Evolutionary conservation across 2,113 vertebrate genomes (phyloP).

Genomic region (Syrrhaptes paradoxus): DNA sequence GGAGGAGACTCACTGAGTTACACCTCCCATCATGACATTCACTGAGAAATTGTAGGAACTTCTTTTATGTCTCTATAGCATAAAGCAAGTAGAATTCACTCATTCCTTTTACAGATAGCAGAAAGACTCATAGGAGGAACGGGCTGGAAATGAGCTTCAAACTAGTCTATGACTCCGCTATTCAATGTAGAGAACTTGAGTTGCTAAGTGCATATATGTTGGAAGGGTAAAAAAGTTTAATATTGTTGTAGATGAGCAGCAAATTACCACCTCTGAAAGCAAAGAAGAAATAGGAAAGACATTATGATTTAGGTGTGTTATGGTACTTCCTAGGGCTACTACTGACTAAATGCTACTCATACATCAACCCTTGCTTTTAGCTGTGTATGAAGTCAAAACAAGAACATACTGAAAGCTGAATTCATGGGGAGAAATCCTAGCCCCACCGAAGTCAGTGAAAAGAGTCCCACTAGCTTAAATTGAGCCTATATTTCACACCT

Average conservation of each 20-base stretch:
- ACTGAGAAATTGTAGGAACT: neutral
- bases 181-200: neutral
- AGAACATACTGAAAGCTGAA: neutral
- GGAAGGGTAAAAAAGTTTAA: neutral
- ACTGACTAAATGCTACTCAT: neutral
- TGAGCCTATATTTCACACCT: neutral
- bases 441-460: neutral
- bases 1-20: neutral
- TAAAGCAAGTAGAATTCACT: neutral
- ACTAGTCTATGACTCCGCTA: neutral
- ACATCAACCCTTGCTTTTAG: neutral
- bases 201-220: neutral
- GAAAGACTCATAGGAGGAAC: neutral
- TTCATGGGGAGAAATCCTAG: neutral
- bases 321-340: neutral
- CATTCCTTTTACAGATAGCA: neutral
- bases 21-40: neutral
- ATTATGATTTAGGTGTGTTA: neutral
- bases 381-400: neutral
- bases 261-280: neutral
- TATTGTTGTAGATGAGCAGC: neutral
- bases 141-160: neutral
- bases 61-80: neutral
- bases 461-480: neutral
- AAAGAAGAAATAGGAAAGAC: neutral